Conservation (phyloP, 2,113 vertebrate species). For the Oxyruncus cristatus region DNA sequence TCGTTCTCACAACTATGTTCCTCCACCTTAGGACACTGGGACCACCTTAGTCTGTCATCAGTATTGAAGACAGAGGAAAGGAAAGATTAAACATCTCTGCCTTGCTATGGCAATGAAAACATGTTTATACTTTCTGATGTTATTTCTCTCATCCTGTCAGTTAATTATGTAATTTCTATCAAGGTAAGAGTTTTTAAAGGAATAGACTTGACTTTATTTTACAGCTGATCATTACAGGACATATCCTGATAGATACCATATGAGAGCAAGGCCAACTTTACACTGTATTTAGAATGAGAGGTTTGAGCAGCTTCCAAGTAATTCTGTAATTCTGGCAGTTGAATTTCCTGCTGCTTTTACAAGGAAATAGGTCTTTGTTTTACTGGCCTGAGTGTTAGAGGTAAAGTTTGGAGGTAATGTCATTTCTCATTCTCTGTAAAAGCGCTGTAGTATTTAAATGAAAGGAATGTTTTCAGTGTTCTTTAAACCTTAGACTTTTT, state of each 20-base stretch:
- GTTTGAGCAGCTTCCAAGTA: neutral
- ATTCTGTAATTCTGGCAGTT: neutral
- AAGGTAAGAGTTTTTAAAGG: neutral
- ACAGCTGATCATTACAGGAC: neutral
- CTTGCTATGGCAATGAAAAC: neutral
- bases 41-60: neutral
- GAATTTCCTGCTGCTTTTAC: neutral
- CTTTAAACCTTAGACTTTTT: neutral
- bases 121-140: neutral
- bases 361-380: neutral
- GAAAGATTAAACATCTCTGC: neutral
- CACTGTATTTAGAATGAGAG: neutral
- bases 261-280: neutral
- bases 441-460: rapidly evolving
- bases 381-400: neutral
- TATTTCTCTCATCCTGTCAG: neutral
- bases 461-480: neutral
- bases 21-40: neutral
- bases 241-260: neutral
- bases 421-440: neutral
- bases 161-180: neutral
- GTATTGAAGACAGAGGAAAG: neutral
- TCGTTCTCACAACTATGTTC: neutral
- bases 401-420: neutral
- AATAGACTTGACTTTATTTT: neutral